Evolutionary conservation across 2,888 invertebrate species (phyloP).

Genomic region (Gastrophysa polygoni): DNA sequence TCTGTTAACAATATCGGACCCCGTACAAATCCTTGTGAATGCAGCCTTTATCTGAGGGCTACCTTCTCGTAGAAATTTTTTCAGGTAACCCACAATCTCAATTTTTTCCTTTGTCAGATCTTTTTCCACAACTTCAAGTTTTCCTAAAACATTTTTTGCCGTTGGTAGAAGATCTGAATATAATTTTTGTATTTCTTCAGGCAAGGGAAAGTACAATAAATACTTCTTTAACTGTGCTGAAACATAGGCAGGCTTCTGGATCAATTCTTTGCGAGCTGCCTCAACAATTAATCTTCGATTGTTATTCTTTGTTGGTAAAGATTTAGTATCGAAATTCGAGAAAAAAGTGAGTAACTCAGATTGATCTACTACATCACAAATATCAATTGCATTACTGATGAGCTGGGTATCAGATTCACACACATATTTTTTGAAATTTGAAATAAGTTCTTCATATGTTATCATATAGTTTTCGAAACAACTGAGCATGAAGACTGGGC

Average conservation of each 20-base stretch:
- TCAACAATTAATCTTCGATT: background rate
- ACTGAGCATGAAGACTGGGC: background rate
- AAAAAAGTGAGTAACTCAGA: background rate
- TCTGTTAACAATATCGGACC: constrained; percentile 5
- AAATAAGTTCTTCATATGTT: background rate
- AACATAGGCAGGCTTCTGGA: constrained; percentile 25
- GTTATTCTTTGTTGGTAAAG: background rate
- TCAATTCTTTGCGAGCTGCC: background rate
- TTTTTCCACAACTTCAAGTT: constrained; percentile 14
- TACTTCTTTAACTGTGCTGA: constrained; percentile 1
- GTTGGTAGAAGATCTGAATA: constrained; percentile 11
- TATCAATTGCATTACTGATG: background rate
- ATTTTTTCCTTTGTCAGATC: background rate
- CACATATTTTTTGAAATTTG: background rate
- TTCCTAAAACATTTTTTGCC: constrained; percentile 17
- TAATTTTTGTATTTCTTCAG: background rate
- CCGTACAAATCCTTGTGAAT: constrained; percentile 10
- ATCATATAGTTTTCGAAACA: background rate
- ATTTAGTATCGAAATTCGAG: background rate
- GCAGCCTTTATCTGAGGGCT: constrained; percentile 16
- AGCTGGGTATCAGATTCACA: background rate
- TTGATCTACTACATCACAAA: background rate
- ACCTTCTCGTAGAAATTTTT: constrained; percentile 16
- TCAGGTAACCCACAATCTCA: background rate
- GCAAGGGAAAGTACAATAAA: constrained; percentile 9